A percentile compares a stretch with the other conserved stretches of the same genome.
Conservation (phyloP, 2,113 vertebrate species). For the Ochotona curzoniae region DNA sequence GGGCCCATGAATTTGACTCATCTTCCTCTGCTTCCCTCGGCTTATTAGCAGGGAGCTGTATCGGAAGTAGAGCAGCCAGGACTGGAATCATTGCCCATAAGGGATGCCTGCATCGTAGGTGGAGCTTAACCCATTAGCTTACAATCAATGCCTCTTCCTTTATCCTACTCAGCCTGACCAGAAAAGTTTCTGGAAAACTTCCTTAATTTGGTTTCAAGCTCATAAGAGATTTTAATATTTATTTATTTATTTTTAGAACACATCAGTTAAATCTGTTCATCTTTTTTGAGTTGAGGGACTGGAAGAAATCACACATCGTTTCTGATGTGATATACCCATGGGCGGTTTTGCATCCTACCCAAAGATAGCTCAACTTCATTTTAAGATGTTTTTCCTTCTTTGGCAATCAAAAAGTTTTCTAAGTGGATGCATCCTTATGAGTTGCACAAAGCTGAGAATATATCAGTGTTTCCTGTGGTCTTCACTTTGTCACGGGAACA, state of each 20-base stretch:
- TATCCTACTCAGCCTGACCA: too few relatives aligned
- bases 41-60: too few relatives aligned
- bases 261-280: constrained; percentile 79
- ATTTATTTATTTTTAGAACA: constrained; percentile 79
- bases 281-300: constrained; percentile 78
- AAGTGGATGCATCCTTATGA: constrained; percentile 1
- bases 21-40: too few relatives aligned
- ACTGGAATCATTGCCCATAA: too few relatives aligned
- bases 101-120: too few relatives aligned
- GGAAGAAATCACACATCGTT: constrained; percentile 80
- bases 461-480: background rate
- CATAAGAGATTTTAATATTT: constrained; percentile 66
- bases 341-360: constrained; percentile 77
- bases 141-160: background rate
- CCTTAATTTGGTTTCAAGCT: constrained; percentile 58
- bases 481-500: background rate
- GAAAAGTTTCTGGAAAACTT: constrained; percentile 6
- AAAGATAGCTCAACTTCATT: constrained; percentile 78
- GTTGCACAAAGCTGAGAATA: background rate
- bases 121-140: too few relatives aligned
- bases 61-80: too few relatives aligned
- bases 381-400: constrained; percentile 75
- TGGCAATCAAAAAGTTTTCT: constrained; percentile 73
- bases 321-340: constrained; percentile 78
- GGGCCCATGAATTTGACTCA: too few relatives aligned